Evolutionary conservation across 2,113 vertebrate genomes (phyloP), one percentile per base, ranked within the genome.

Genomic region (Tetrao urogallus): DNA sequence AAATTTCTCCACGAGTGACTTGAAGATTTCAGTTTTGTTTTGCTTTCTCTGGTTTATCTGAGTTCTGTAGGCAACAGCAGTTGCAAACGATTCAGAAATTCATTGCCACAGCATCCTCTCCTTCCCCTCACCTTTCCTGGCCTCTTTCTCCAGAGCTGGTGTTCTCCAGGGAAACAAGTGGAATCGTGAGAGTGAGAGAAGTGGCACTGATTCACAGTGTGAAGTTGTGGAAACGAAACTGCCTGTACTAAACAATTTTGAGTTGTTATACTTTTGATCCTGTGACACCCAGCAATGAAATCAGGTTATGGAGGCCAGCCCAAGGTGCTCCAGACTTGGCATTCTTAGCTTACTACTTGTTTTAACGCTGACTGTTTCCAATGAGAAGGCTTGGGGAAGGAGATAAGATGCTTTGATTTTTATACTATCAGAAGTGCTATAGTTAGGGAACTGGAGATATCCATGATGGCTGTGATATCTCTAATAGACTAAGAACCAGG

Each of bases 361-460:
- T 19, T 76, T 57, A 65, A 47, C 8, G 50, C 56, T 2, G 6
- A 52, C 25, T 25, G 17, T 11, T 86, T 50, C 11, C 43, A 38
- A 0, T 22, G 12, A 13, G 2, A 27, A 21, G 4, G 7, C 21
- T n/a, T 2, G 2, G 19, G 57, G 77, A 64, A 85, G 6, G 13
- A 73, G 63, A 22, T 24, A 19, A 47, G 87, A 6, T 80, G 20
- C 27, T 57, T 50, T 2, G 3, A 4, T 24, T 32, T 30, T 30
- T 70, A 13, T 1, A 11, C 13, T 43, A 48, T 64, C 18, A 10
- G 38, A 50, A 60, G 28, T 45, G 42, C 6, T 43, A 30, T 19
- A 61, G 2, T 18, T 65, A 61, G 13, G 34, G 36, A 90, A 5
- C 34, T 36, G 43, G 20, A 27, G 13, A 30, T 1, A 79, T 40